These are phyloP conservation scores for Chaetoderma sp. DNA, from an alignment of 2,888 invertebrate species.

Conservation along the genomic window DNA sequence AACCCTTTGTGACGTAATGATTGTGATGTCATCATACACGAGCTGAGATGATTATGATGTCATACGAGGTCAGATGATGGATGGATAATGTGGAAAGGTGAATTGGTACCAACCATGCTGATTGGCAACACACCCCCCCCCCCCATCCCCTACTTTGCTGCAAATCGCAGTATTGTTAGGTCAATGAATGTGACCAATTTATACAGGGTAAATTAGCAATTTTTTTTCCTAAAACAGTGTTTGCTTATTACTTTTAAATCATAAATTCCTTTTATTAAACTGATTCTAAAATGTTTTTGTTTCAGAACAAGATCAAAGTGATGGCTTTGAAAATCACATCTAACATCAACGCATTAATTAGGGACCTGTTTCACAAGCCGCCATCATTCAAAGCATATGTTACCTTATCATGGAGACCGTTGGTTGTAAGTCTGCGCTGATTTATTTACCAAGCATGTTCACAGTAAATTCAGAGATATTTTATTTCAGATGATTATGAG, in stretches of 20 bases:
- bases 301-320: slow-evolving; percentile 73
- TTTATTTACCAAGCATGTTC: background rate
- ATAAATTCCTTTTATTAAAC: background rate
- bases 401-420: slow-evolving; percentile 67
- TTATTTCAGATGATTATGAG: background rate
- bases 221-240: background rate
- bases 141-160: no score
- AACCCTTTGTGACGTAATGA: no score
- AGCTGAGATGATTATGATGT: no score
- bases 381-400: slow-evolving; percentile 84
- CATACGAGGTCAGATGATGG: no score
- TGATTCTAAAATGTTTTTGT: slow-evolving; percentile 20
- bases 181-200: background rate
- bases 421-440: slow-evolving; percentile 45
- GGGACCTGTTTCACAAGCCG: slow-evolving; percentile 93
- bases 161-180: no score
- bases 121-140: no score
- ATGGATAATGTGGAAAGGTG: no score
- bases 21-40: no score
- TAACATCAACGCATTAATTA: slow-evolving; percentile 91
- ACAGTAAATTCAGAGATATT: background rate
- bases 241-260: background rate
- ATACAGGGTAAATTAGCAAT: background rate
- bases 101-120: no score
- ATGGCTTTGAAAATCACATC: slow-evolving; percentile 88